Conservation (phyloP, 2,113 vertebrate genomes). For the Oreochromis niloticus region DNA sequence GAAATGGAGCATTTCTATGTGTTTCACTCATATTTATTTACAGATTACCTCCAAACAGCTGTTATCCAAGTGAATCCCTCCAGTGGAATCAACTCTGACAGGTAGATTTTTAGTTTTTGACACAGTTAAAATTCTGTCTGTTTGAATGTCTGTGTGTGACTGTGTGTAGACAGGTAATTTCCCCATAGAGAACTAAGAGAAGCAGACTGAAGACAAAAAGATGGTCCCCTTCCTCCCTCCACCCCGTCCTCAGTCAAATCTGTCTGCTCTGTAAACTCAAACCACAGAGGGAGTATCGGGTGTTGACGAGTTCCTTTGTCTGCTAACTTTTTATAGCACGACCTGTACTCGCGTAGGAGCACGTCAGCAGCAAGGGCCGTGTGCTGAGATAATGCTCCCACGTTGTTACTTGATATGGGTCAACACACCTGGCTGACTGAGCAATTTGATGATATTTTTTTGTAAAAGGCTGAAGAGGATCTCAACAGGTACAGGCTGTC, state of each 20-base stretch:
- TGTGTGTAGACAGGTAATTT: not conserved
- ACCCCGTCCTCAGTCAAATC: slow-evolving; percentile 2
- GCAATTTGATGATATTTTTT: not conserved
- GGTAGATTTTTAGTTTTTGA: not conserved
- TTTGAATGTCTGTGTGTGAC: not conserved
- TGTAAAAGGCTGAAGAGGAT: not conserved
- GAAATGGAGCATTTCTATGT: not conserved
- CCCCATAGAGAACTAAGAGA: not conserved
- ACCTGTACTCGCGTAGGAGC: slow-evolving; percentile 23
- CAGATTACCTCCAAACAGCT: not conserved
- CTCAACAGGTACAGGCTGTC: not conserved
- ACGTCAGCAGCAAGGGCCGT: slow-evolving; percentile 26
- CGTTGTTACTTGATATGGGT: slow-evolving; percentile 47
- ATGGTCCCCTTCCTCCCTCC: not conserved
- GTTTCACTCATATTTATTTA: not conserved
- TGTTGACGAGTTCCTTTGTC: slow-evolving; percentile 52
- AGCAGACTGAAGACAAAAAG: not conserved
- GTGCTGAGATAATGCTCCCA: not conserved
- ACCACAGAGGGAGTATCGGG: slow-evolving; percentile 40
- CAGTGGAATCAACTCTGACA: not conserved
- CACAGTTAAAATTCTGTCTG: not conserved
- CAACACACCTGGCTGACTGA: slow-evolving; percentile 15
- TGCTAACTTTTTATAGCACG: slow-evolving; percentile 22
- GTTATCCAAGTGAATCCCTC: not conserved
- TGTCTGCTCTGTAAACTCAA: slow-evolving; percentile 37